These are phyloP conservation scores for Himalopsyche kuldschensis DNA, from an alignment of 2,888 invertebrate species.

Conservation along the genomic window DNA sequence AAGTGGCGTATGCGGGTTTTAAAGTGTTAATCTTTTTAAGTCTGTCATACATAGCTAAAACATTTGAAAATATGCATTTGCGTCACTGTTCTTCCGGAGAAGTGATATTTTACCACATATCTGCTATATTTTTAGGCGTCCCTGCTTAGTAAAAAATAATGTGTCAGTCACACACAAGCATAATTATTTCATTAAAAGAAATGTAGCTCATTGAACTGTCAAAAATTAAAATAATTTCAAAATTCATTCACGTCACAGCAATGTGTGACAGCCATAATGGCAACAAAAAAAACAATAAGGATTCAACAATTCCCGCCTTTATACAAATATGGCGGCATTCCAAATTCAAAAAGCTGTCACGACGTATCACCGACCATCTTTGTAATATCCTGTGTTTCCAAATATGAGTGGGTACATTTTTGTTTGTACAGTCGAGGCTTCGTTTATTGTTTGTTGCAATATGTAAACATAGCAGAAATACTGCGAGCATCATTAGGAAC, in stretches of 20 bases:
- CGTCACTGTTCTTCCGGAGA: too few species aligned
- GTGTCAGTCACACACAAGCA: background rate
- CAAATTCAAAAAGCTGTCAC: background rate
- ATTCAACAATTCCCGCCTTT: background rate
- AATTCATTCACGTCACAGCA: background rate
- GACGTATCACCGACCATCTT: background rate
- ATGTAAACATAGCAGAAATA: background rate
- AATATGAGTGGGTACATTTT: background rate
- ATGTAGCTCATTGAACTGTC: background rate
- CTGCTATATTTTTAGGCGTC: background rate
- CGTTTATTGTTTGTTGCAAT: background rate
- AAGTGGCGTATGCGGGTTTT: too few species aligned
- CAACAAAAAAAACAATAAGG: background rate
- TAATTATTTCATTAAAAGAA: background rate
- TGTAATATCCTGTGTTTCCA: background rate
- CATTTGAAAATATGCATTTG: too few species aligned
- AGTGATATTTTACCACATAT: background rate
- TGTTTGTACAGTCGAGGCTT: background rate
- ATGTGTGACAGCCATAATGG: background rate
- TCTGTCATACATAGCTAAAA: too few species aligned
- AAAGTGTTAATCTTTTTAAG: too few species aligned
- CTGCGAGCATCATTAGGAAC: background rate
- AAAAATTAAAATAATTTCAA: background rate
- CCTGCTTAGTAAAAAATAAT: background rate
- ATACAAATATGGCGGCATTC: background rate